Base-by-base conservation (phyloP, 2,113 vertebrate genomes). In the Oriolus oriolus region DNA sequence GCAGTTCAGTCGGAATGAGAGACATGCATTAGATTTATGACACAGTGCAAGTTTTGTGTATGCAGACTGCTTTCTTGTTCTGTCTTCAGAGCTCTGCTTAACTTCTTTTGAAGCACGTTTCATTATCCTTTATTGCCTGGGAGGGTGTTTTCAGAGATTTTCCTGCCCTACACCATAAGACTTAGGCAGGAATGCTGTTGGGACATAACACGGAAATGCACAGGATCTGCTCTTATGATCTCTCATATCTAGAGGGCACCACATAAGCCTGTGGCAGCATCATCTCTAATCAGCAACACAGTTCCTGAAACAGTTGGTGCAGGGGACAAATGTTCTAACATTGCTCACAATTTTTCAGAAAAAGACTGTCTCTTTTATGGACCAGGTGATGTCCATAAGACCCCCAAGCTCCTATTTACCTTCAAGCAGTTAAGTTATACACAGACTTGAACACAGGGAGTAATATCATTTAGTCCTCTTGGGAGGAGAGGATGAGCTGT, bases 121-220 rank as follows among this genome's bases (percentile, higher is more conserved):
- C 56, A 82, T 92, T 91, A 91, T 33, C 13, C 9, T 94, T 95
- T 96, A 69, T 93, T 93, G 86, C 70, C 57, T 94, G 49, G 52
- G 41, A 91, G 49, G 37, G 73, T 82, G 74, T 79, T 93, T 76
- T 71, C 37, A 39, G 93, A 94, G 60, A 13, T 26, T 84, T 90
- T 84, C 76, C 77, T 84, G 64, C 64, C 47, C 61, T 87, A 22
- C 35, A n/a, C 24, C 4, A 1, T 47, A 47, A 60, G 44, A 44
- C 22, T 77, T 74, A 4, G 11, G 35, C 42, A 68, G 78, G 57
- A 82, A 30, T 77, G 53, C 53, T 73, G 1, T 85, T 61, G 44
- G 70, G 66, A 68, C 7, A 11, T 59, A 35, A 60, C 63, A 53
- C 0, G 3, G 70, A 82, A 59, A 85, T 44, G 49, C 31, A n/a